Percentiles rank a stretch among this genome's conserved stretches.
Evolutionary conservation across 2,113 vertebrate genomes (phyloP).

Genomic region (Copsychus sechellarum): DNA sequence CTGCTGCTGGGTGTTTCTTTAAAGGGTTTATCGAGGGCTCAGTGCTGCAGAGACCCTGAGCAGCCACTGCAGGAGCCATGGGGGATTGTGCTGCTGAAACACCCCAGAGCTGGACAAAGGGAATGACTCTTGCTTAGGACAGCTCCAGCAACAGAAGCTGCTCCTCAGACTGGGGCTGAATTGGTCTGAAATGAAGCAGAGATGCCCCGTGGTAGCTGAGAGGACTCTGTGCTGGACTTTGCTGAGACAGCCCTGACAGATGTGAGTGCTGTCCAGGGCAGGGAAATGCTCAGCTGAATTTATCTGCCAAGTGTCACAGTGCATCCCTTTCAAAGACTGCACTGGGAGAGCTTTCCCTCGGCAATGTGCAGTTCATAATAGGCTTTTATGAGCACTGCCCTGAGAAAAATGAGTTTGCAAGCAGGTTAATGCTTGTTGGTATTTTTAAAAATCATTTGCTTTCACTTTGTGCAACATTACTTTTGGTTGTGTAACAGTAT

Average conservation of each 20-base stretch:
- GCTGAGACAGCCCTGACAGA: background rate
- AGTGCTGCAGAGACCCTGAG: background rate
- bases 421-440: background rate
- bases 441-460: background rate
- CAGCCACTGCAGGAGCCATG: background rate
- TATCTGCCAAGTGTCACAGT: background rate
- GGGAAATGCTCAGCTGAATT: background rate
- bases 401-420: conserved; percentile 3
- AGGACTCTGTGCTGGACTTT: background rate
- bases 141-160: background rate
- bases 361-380: background rate
- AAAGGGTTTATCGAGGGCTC: background rate
- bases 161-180: background rate
- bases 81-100: background rate
- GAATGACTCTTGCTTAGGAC: background rate
- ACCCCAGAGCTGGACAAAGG: background rate
- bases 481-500: background rate
- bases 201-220: background rate
- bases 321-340: background rate
- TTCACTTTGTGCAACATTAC: background rate
- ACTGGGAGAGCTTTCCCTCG: background rate
- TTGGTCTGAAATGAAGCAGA: background rate
- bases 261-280: background rate
- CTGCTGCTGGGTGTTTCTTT: background rate
- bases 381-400: background rate